phyloP scores from a whole-genome alignment of 2,888 invertebrate genomes.

The Lasiommata megera region DNA sequence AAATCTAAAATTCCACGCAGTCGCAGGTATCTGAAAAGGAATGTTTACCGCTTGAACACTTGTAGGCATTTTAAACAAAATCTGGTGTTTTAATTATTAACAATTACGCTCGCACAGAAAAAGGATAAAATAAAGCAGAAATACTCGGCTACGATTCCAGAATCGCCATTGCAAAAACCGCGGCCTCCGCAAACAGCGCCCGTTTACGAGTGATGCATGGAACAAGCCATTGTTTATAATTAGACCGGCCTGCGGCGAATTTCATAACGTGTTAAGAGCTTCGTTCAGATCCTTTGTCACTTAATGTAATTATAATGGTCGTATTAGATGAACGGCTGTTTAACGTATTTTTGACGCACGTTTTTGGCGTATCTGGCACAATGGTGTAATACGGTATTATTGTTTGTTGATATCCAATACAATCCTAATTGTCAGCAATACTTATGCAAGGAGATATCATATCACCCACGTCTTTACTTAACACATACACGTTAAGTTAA shows the following conservation, averaged over 20 bases:
- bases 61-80: neutral
- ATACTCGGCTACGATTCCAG: conserved; percentile 25
- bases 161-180: conserved; percentile 30
- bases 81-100: conserved; percentile 23
- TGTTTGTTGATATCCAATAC: too few species aligned
- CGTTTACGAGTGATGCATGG: conserved; percentile 41
- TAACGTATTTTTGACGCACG: too few species aligned
- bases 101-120: conserved; percentile 17
- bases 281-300: conserved; percentile 54
- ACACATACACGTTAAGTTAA: too few species aligned
- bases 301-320: conserved; percentile 66
- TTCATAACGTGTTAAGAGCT: conserved; percentile 56
- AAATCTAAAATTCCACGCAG: too few species aligned
- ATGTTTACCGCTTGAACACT: too few species aligned
- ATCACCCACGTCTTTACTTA: too few species aligned
- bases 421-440: too few species aligned
- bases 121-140: conserved; percentile 29
- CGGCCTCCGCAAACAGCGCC: conserved; percentile 35
- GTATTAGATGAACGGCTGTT: conserved; percentile 31
- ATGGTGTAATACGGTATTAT: too few species aligned
- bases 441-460: too few species aligned
- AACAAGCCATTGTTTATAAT: conserved; percentile 58
- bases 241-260: conserved; percentile 56
- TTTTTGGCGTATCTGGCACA: too few species aligned
- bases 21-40: too few species aligned